Percentiles rank a stretch among this genome's conserved stretches.
phyloP scores from a whole-genome alignment of 2,113 vertebrate genomes.

The Sprattus sprattus region DNA sequence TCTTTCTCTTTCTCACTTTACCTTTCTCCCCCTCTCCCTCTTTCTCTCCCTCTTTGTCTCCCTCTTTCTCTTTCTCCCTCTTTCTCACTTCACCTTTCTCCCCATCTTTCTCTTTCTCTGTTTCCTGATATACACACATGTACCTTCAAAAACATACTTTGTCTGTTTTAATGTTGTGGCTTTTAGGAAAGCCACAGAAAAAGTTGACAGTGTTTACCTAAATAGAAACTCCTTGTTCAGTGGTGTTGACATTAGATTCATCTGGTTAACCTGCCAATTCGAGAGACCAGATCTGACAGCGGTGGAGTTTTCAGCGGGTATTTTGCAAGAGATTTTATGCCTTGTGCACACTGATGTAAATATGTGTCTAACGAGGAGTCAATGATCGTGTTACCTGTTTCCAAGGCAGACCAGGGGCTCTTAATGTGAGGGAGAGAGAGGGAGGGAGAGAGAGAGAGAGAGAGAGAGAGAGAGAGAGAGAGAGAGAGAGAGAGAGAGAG shows the following conservation, averaged over 20 bases:
- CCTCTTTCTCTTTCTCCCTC: too few relatives aligned
- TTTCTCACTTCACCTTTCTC: too few relatives aligned
- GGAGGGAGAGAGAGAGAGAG: neutral
- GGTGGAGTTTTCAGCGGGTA: too few relatives aligned
- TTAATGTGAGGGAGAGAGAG: neutral
- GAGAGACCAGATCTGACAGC: too few relatives aligned
- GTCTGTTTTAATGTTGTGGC: neutral
- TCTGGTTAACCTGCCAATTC: too few relatives aligned
- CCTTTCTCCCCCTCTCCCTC: neutral
- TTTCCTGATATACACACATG: neutral
- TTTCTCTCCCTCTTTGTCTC: neutral
- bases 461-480: neutral
- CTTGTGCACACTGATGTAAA: neutral
- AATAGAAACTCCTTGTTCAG: too few relatives aligned
- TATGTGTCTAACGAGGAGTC: neutral
- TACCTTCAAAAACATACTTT: neutral
- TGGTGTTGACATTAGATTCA: too few relatives aligned
- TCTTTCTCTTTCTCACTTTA: neutral
- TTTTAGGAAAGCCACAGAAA: neutral
- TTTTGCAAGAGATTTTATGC: too few relatives aligned
- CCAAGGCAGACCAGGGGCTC: too few relatives aligned
- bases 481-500: neutral
- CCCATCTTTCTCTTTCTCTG: too few relatives aligned
- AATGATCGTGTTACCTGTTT: neutral
- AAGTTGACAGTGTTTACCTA: too few relatives aligned